phyloP scores from a whole-genome alignment of 2,888 invertebrate species.

The Subacronicta megacephala region DNA sequence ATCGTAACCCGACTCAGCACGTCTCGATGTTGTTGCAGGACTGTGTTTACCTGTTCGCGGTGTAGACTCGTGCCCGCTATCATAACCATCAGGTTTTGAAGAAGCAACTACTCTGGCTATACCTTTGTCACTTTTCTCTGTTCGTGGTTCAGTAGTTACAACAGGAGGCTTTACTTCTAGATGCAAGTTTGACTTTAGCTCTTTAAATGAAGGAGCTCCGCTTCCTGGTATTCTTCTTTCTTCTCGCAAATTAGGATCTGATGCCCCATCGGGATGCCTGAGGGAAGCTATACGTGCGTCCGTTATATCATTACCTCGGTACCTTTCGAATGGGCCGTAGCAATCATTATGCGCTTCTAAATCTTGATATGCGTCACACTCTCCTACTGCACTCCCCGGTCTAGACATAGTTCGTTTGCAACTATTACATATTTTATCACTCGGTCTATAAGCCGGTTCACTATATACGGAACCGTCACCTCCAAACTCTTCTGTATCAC shows the following conservation, averaged over 20 bases:
- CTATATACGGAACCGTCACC: slow-evolving; percentile 95
- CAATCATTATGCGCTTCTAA: slow-evolving; percentile 87
- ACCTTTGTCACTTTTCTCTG: slow-evolving; percentile 91
- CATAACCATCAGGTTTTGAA: slow-evolving; percentile 93
- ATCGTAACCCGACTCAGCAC: slow-evolving; percentile 97
- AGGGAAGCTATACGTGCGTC: slow-evolving; percentile 92
- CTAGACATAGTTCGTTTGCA: slow-evolving; percentile 92
- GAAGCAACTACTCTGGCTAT: slow-evolving; percentile 91
- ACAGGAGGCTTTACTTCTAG: slow-evolving; percentile 88
- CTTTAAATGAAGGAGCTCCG: slow-evolving; percentile 91
- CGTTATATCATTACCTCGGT: slow-evolving; percentile 87
- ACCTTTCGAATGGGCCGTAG: slow-evolving; percentile 91
- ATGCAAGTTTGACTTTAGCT: slow-evolving; percentile 86
- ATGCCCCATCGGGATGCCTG: slow-evolving; percentile 97
- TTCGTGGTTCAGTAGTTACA: slow-evolving; percentile 89
- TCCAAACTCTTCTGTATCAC: slow-evolving; percentile 91
- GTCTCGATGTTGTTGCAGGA: slow-evolving; percentile 93
- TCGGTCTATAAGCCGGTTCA: slow-evolving; percentile 94
- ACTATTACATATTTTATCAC: slow-evolving; percentile 94
- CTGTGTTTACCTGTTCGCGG: slow-evolving; percentile 95
- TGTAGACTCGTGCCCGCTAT: slow-evolving; percentile 95
- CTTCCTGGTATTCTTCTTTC: slow-evolving; percentile 91
- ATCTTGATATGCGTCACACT: slow-evolving; percentile 90
- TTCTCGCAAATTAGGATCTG: slow-evolving; percentile 96
- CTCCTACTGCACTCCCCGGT: slow-evolving; percentile 91